Conservation (phyloP, 2,113 vertebrate species). For the Dromiciops gliroides region DNA sequence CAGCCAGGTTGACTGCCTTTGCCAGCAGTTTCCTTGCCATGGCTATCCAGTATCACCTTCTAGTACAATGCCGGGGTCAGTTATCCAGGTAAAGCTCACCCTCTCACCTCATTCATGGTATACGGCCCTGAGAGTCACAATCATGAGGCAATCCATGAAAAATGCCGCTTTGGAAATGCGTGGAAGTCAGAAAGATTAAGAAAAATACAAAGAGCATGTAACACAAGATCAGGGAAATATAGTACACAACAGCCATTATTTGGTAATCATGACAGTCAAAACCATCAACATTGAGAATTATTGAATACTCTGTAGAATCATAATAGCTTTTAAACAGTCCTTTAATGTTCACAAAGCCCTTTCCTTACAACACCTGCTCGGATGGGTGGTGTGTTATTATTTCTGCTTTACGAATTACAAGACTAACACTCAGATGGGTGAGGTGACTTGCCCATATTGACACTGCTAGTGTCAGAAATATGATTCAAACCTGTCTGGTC, state of each 20-base stretch:
- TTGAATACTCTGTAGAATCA: background rate
- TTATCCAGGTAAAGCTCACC: background rate
- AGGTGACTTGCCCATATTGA: background rate
- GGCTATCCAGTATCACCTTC: background rate
- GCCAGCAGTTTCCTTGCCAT: background rate
- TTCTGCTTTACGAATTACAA: background rate
- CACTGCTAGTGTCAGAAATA: background rate
- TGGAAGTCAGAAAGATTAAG: background rate
- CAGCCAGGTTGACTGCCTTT: background rate
- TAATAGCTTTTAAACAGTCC: background rate
- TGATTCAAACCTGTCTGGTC: background rate
- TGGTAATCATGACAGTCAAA: background rate
- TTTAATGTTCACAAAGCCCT: background rate
- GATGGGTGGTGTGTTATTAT: background rate
- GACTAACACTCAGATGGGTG: background rate
- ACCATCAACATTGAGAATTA: slow-evolving; percentile 25
- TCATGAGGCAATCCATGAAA: slow-evolving; percentile 22
- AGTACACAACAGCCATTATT: background rate
- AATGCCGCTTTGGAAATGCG: slow-evolving; percentile 19
- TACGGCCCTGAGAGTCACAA: background rate
- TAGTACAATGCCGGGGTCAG: background rate
- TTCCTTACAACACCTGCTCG: background rate
- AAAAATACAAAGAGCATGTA: slow-evolving; percentile 22
- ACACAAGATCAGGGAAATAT: slow-evolving; percentile 16
- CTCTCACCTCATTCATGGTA: background rate